Conservation (phyloP, 2,113 vertebrate genomes). For the Lagopus muta region DNA sequence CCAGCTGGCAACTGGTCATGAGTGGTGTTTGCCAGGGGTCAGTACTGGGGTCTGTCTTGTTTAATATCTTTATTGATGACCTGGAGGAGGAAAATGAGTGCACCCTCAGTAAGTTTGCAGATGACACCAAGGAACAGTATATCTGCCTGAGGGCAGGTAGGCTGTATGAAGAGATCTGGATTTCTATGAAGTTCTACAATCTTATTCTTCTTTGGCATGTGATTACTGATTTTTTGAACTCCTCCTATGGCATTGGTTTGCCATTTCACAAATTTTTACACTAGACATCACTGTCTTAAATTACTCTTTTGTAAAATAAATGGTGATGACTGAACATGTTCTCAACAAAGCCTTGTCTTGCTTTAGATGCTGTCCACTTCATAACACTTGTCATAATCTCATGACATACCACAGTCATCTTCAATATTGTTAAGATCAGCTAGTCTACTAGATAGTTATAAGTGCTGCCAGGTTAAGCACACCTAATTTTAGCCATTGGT, state of each 20-base stretch:
- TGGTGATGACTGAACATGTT: neutral
- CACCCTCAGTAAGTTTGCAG: too few relatives aligned
- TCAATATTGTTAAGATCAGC: neutral
- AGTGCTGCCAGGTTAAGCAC: neutral
- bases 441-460: neutral
- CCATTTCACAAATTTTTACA: neutral
- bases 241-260: neutral
- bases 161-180: too few relatives aligned
- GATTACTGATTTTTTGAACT: neutral
- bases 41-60: too few relatives aligned
- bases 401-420: neutral
- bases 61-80: too few relatives aligned
- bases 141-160: too few relatives aligned
- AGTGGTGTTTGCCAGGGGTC: too few relatives aligned
- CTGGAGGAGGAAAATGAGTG: too few relatives aligned
- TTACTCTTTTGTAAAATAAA: neutral
- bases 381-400: neutral
- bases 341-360: neutral
- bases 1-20: too few relatives aligned
- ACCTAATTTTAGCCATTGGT: neutral
- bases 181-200: neutral
- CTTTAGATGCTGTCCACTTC: neutral
- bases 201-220: neutral
- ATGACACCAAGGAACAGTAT: too few relatives aligned
- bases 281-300: neutral